Percentiles rank a stretch among this genome's conserved stretches.
These are phyloP conservation scores for Ectobius pallidus DNA, from an alignment of 2,888 invertebrate species.

Conservation along the genomic window DNA sequence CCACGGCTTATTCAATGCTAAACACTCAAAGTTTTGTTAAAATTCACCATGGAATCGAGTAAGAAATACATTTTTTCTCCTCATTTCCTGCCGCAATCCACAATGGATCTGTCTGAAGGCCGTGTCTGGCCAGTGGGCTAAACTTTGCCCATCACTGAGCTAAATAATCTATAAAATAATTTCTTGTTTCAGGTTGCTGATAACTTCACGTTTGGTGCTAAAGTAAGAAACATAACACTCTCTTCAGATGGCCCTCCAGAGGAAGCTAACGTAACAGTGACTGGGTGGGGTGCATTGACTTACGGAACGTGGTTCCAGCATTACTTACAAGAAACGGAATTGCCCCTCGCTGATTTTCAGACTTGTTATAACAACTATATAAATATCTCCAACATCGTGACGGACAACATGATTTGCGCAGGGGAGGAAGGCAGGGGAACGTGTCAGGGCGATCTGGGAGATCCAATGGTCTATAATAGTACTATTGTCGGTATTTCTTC, in stretches of 20 bases:
- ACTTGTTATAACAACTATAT: constrained; percentile 49
- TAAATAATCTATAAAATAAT: no score
- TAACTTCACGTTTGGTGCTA: no score
- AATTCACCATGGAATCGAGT: no score
- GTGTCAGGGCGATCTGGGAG: constrained; percentile 53
- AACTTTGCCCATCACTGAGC: no score
- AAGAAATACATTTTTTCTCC: no score
- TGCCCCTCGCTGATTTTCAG: constrained; percentile 48
- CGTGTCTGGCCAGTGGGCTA: no score
- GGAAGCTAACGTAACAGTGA: not conserved
- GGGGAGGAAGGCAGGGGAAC: constrained; percentile 59
- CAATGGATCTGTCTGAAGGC: no score
- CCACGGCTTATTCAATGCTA: no score
- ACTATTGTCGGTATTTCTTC: not conserved
- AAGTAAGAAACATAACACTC: no score
- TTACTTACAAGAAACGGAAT: constrained; percentile 49
- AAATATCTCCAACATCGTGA: constrained; percentile 42
- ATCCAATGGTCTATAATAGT: not conserved
- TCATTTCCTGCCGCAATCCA: no score
- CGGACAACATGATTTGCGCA: constrained; percentile 61
- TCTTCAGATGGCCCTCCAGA: not conserved
- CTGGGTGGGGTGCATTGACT: not conserved
- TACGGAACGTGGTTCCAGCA: constrained; percentile 19
- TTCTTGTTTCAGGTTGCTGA: no score
- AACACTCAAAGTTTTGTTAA: no score